Percentiles rank a stretch among this genome's conserved stretches.
Conservation (phyloP, 2,888 invertebrate genomes). For the Zygogramma bicolorata region DNA sequence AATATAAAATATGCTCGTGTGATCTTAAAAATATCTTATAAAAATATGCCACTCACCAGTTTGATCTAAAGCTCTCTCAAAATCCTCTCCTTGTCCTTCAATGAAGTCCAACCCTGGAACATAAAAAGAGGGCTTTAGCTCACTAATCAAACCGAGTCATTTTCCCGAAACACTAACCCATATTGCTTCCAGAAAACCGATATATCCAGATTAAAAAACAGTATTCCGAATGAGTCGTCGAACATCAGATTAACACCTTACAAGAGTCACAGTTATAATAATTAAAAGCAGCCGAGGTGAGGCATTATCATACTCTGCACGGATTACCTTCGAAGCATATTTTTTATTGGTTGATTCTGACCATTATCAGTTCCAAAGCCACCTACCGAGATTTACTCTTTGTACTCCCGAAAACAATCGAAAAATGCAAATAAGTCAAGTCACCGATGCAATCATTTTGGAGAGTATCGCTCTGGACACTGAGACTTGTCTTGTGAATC, state of each 20-base stretch:
- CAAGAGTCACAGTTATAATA: constrained; percentile 35
- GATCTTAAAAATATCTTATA: background rate
- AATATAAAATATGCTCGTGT: no score
- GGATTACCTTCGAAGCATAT: constrained; percentile 37
- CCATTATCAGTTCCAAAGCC: constrained; percentile 23
- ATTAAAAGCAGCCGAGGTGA: constrained; percentile 20
- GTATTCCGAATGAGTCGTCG: constrained; percentile 17
- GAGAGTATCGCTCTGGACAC: constrained; percentile 7
- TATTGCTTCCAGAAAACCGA: constrained; percentile 30
- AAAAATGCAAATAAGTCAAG: constrained; percentile 15
- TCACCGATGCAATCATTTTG: constrained; percentile 23
- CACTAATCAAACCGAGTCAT: background rate
- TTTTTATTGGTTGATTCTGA: constrained; percentile 38
- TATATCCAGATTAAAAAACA: constrained; percentile 15
- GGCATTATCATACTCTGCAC: constrained; percentile 35
- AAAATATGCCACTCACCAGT: constrained; percentile 76
- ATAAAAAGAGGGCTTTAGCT: constrained; percentile 15
- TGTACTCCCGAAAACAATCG: constrained; percentile 4
- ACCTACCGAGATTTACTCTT: constrained; percentile 17
- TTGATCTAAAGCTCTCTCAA: constrained; percentile 78
- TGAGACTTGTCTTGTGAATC: background rate
- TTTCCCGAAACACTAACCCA: constrained; percentile 52
- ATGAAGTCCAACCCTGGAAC: constrained; percentile 79
- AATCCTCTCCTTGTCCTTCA: constrained; percentile 79
- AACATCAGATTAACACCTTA: constrained; percentile 22